Conservation (phyloP, 2,113 vertebrate genomes). For the Ciconia boyciana region DNA sequence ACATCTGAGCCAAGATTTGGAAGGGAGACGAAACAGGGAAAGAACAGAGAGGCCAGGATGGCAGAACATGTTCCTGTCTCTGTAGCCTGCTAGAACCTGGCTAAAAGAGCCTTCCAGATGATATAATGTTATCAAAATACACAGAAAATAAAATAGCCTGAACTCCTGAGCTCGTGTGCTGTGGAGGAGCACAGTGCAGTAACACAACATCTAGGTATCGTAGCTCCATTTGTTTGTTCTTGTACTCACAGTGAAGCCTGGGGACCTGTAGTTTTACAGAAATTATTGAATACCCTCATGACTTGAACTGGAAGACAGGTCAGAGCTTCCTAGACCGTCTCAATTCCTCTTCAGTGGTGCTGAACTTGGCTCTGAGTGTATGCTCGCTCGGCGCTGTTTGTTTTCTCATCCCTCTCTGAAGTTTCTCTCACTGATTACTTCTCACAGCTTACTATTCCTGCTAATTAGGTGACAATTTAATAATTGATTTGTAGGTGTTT, state of each 20-base stretch:
- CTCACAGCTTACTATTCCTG: not conserved
- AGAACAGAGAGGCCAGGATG: not conserved
- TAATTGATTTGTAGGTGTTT: constrained; percentile 39
- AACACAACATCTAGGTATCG: not conserved
- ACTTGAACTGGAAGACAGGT: not conserved
- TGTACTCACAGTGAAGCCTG: not conserved
- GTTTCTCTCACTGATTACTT: not conserved
- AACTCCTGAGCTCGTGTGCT: not conserved
- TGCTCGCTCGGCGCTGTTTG: not conserved
- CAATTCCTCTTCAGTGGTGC: not conserved
- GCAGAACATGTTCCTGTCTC: not conserved
- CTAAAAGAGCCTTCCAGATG: not conserved
- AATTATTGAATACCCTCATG: not conserved
- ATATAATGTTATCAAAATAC: not conserved
- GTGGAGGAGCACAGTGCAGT: not conserved
- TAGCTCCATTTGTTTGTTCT: not conserved
- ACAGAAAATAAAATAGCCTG: not conserved
- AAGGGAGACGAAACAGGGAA: not conserved
- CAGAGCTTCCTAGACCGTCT: not conserved
- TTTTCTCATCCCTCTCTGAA: not conserved
- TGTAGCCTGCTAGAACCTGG: not conserved
- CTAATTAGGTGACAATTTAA: constrained; percentile 27
- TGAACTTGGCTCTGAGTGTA: not conserved
- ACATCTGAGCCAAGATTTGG: not conserved
- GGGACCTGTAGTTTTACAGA: not conserved